Evolutionary conservation across 1,140 invertebrate species (phyloP), one percentile per base, ranked within the genome.

Genomic region (roundworm (Caenorhabditis elegans)): DNA sequence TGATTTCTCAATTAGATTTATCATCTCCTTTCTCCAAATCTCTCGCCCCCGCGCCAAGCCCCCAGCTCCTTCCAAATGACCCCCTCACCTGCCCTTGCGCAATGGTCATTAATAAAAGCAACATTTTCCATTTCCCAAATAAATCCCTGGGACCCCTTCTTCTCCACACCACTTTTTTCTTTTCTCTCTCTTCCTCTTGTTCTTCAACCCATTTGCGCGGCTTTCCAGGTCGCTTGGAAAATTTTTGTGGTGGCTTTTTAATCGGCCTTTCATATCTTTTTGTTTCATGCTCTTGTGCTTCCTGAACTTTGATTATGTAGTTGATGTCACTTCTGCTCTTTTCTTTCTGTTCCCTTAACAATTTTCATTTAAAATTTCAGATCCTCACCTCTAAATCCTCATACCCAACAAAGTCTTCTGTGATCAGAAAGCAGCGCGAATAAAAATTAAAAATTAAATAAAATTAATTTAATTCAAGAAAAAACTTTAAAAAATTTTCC

Each of bases 51-150:
- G 10, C 39, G 5, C 17, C 6, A 17, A 46, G 13, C 46, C 48
- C 46, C 76, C 48, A 77, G 43, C 19, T 26, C n/a, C 51, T 53
- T n/a, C 11, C 46, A 49, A 51, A 77, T 48, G 46, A 77, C 76
- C 46, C 76, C 46, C 43, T 51, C 46, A 48, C 76, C 76, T 77
- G 46, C 76, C 48, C 76, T 34, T n/a, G n/a, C n/a, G 24, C 31
- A 48, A 49, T 48, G 46, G 46, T 77, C 76, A 49, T 49, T 77
- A 48, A 51, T 77, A 48, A 77, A 49, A 77, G 48, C 76, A 77
- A 51, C 46, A 36, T 24, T 24, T 1, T 19, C 15, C 15, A 39
- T 48, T n/a, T 51, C 24, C 46, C 5, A 6, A n/a, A 22, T 36
- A n/a, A 46, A 76, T 46, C 26, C 36, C n/a, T 26, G 0, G 13